phyloP scores from a whole-genome alignment of 2,888 invertebrate genomes.

The Calameuta filiformis region DNA sequence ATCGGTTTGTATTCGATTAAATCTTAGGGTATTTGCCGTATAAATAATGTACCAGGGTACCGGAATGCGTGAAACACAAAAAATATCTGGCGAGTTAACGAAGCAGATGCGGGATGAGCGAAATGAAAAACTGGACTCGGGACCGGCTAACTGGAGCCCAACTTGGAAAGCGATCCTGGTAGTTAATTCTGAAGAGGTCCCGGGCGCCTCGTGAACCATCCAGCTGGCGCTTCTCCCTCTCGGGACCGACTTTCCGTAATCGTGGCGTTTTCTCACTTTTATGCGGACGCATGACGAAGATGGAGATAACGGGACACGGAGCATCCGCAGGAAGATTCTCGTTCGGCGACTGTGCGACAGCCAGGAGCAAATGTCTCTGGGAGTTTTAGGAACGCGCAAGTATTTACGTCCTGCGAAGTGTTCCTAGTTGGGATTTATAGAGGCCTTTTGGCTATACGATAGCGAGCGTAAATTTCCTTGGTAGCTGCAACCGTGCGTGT shows the following conservation, averaged over 20 bases:
- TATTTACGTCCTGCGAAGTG: background rate
- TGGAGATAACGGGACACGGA: constrained; percentile 5
- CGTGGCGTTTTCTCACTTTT: constrained; percentile 58
- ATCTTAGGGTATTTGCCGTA: too few relatives aligned
- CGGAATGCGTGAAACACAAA: background rate
- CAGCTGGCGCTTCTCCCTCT: constrained; percentile 32
- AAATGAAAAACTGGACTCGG: constrained; percentile 9
- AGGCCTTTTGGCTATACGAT: background rate
- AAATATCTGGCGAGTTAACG: background rate
- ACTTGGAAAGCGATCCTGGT: constrained; percentile 43
- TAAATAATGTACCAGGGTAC: background rate
- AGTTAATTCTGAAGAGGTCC: constrained; percentile 57
- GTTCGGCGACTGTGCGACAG: background rate
- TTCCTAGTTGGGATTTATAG: background rate
- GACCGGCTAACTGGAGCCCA: background rate
- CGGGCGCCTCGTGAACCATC: constrained; percentile 51
- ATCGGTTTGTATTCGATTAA: too few relatives aligned
- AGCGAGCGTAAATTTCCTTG: constrained; percentile 13
- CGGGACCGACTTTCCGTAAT: constrained; percentile 51
- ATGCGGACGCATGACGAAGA: constrained; percentile 32
- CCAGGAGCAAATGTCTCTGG: background rate
- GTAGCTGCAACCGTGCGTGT: background rate
- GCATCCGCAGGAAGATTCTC: too few relatives aligned
- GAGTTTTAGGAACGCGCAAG: background rate
- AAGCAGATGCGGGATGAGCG: background rate